phyloP scores from a whole-genome alignment of 64 coral and sea anemone species.

The Dendrophyllia cribrosa region DNA sequence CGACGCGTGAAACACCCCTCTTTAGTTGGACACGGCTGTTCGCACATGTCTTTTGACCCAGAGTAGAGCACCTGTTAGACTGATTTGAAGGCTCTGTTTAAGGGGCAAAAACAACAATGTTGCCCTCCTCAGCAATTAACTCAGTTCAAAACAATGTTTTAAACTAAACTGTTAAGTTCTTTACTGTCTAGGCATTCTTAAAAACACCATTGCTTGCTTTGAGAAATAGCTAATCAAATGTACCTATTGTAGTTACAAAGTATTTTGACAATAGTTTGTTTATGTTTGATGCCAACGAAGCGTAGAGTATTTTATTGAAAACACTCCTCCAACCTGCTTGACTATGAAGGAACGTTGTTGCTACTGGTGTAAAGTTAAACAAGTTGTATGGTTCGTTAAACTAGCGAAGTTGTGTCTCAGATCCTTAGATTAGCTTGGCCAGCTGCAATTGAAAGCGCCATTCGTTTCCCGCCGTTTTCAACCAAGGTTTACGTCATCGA shows the following conservation, averaged over 20 bases:
- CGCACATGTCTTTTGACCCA: background rate
- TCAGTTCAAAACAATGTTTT: too few species aligned
- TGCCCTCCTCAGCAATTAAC: background rate
- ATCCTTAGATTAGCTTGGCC: too few species aligned
- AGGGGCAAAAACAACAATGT: too few species aligned
- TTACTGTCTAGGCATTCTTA: background rate
- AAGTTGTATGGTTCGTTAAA: background rate
- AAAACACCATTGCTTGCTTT: background rate
- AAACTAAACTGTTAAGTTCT: background rate
- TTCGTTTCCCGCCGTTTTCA: background rate
- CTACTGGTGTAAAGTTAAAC: background rate
- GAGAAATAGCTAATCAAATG: slow-evolving; percentile 3
- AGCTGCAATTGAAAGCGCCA: background rate
- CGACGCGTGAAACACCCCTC: background rate
- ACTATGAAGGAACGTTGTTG: background rate
- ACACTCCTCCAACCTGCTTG: slow-evolving; percentile 19
- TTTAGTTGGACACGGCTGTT: background rate
- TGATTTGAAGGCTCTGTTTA: background rate
- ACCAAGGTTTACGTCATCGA: background rate
- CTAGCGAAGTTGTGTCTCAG: background rate
- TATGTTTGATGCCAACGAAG: slow-evolving; percentile 8
- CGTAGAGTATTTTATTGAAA: slow-evolving; percentile 6
- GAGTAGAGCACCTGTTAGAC: background rate
- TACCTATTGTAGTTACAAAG: slow-evolving; percentile 10
- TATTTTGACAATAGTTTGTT: background rate